Conservation (phyloP, 2,888 invertebrate genomes). For the Ornithoptera priamus region DNA sequence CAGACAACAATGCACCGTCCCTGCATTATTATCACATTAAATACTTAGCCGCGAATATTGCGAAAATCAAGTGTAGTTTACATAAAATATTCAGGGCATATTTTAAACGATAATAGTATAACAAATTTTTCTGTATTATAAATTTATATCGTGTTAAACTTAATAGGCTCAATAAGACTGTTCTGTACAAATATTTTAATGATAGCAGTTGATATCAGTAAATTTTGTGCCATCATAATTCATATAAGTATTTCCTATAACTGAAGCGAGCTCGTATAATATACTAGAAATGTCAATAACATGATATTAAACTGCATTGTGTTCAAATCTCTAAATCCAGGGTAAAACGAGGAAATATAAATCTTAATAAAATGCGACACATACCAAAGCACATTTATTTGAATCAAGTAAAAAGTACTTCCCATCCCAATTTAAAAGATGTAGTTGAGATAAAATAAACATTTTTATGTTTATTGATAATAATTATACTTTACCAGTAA, state of each 20-base stretch:
- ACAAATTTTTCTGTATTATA: not conserved
- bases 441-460: no score
- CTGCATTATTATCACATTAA: conserved; percentile 11
- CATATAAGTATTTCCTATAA: not conserved
- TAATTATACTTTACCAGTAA: no score
- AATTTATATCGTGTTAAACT: not conserved
- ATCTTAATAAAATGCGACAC: conserved; percentile 14
- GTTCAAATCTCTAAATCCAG: conserved; percentile 16
- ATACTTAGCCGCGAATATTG: conserved; percentile 5
- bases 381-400: not conserved
- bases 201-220: no score
- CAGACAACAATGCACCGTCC: conserved; percentile 8
- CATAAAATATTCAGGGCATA: conserved; percentile 2
- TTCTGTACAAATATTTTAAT: not conserved
- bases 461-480: no score
- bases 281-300: conserved; percentile 7
- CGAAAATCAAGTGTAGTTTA: not conserved
- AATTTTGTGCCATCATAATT: no score
- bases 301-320: conserved; percentile 9
- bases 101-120: not conserved
- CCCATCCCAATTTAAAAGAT: no score
- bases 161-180: not conserved
- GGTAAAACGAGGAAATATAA: conserved; percentile 7
- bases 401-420: no score
- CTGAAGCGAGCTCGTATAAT: not conserved